A percentile compares a stretch with the other conserved stretches of the same genome.
Conservation (phyloP, 2,888 invertebrate genomes). For the Nephrotoma guestfalica region DNA sequence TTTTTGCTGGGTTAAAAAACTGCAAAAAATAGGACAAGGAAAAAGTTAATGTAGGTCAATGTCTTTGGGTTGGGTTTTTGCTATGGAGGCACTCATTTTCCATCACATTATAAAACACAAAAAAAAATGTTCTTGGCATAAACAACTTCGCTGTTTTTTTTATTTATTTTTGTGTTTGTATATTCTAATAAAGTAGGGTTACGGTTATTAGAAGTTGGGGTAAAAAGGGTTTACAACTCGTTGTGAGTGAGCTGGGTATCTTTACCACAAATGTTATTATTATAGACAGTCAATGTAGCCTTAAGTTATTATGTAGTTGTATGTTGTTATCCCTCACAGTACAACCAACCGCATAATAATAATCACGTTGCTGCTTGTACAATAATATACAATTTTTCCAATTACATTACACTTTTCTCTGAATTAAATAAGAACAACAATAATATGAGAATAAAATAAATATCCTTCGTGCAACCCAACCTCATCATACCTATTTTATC, state of each 20-base stretch:
- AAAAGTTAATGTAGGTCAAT: background rate
- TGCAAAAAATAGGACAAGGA: background rate
- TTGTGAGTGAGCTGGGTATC: background rate
- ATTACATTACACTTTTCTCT: background rate
- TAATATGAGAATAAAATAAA: background rate
- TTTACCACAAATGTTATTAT: background rate
- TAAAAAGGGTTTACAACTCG: background rate
- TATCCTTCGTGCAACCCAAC: background rate
- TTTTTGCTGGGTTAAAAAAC: background rate
- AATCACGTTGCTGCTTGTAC: background rate
- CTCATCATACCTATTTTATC: background rate
- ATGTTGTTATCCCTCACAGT: background rate
- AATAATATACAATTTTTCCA: background rate
- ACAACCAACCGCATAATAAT: background rate
- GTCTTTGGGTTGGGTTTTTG: background rate
- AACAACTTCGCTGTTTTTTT: background rate
- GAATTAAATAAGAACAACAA: background rate
- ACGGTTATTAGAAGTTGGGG: background rate
- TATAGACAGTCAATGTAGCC: background rate
- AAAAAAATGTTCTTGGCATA: background rate
- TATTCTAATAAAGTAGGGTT: background rate
- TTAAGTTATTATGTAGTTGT: background rate
- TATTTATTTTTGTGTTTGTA: background rate
- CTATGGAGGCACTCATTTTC: background rate
- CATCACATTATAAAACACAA: background rate